phyloP scores from a whole-genome alignment of 2,113 vertebrate species.

The Oreocharis arfaki region DNA sequence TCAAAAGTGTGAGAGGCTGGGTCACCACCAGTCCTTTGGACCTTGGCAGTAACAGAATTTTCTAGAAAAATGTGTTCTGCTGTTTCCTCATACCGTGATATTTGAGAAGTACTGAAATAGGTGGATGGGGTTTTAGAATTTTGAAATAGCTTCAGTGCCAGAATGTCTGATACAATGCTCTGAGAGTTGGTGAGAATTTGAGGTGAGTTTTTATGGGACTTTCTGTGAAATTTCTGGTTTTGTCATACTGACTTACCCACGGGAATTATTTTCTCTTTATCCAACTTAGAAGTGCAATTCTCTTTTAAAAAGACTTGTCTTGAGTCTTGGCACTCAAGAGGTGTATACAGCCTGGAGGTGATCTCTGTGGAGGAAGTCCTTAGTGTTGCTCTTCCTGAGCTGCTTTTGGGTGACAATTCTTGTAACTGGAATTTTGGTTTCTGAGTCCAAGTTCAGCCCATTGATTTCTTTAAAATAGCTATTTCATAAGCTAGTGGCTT shows the following conservation, averaged over 20 bases:
- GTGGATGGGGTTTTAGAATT: background rate
- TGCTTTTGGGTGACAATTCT: background rate
- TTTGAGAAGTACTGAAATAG: background rate
- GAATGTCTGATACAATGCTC: background rate
- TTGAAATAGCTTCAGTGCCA: background rate
- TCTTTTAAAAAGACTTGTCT: background rate
- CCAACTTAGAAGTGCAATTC: background rate
- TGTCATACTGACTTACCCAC: background rate
- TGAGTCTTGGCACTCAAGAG: background rate
- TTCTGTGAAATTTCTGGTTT: background rate
- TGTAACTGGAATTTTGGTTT: background rate
- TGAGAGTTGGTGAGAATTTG: background rate
- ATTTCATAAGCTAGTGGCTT: background rate
- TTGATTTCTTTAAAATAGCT: background rate
- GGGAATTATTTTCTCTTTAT: background rate
- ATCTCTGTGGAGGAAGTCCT: background rate
- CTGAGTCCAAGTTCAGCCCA: background rate
- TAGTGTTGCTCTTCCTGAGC: background rate
- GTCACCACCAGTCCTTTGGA: background rate
- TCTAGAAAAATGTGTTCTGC: background rate
- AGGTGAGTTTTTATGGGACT: background rate
- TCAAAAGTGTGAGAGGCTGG: background rate
- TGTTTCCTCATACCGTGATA: background rate
- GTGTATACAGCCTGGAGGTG: background rate
- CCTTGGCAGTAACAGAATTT: background rate